Conservation (phyloP, 2,888 invertebrate species). For the Cerastoderma edule region DNA sequence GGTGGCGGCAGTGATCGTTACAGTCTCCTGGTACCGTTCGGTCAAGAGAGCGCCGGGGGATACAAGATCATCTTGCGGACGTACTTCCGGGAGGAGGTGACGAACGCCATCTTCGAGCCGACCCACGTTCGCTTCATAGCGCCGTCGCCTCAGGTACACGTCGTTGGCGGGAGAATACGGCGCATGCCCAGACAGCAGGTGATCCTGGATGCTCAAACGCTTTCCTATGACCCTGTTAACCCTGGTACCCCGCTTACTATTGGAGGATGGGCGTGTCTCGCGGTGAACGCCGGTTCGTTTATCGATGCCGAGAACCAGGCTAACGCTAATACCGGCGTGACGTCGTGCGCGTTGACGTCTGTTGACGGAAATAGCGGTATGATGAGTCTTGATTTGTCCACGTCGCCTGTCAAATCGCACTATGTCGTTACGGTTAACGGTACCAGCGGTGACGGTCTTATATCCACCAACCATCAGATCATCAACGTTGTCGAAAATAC, state of each 20-base stretch:
- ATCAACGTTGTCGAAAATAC: not conserved
- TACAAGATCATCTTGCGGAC: constrained; percentile 48
- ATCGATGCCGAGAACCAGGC: constrained; percentile 6
- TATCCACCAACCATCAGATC: constrained; percentile 44
- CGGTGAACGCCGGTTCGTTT: constrained; percentile 8
- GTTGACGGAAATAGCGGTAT: not conserved
- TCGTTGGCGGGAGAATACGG: constrained; percentile 56
- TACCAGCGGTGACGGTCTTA: constrained; percentile 31
- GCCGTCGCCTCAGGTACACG: constrained; percentile 59
- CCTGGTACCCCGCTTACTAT: not conserved
- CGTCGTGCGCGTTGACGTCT: not conserved
- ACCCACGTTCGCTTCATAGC: constrained; percentile 51
- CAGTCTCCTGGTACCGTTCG: constrained; percentile 48
- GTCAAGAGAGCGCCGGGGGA: constrained; percentile 31
- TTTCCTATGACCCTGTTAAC: constrained; percentile 59
- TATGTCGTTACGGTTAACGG: constrained; percentile 47
- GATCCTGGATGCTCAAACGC: constrained; percentile 45
- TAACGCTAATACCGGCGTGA: not conserved
- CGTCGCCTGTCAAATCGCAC: constrained; percentile 19
- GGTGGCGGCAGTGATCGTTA: constrained; percentile 23
- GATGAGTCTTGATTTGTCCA: constrained; percentile 6
- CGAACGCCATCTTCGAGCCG: constrained; percentile 59
- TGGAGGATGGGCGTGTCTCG: constrained; percentile 8
- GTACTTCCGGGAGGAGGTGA: constrained; percentile 50
- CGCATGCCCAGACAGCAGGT: constrained; percentile 19